Evolutionary conservation across 2,113 vertebrate species (phyloP).

Genomic region (Lucifuga dentata): DNA sequence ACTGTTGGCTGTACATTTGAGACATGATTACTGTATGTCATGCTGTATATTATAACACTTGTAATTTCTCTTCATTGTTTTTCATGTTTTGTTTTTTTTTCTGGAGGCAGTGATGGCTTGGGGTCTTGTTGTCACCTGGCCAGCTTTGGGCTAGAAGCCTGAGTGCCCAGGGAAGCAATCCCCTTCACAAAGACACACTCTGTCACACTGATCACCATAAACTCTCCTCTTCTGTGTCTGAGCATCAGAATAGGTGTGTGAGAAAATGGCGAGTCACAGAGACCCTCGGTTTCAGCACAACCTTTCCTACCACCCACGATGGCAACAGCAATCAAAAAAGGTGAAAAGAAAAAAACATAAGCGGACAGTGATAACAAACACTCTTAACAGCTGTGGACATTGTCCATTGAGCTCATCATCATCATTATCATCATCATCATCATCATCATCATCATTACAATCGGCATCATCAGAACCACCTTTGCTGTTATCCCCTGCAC

Average conservation of each 20-base stretch:
- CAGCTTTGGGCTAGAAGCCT: conserved; percentile 68
- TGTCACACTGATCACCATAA: conserved; percentile 11
- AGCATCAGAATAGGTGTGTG: conserved; percentile 31
- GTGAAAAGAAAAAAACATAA: conserved; percentile 46
- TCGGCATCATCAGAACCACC: conserved; percentile 46
- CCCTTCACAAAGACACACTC: conserved; percentile 25
- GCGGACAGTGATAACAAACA: conserved; percentile 35
- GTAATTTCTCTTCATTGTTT: conserved; percentile 18
- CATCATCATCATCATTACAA: conserved; percentile 29
- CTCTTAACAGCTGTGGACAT: conserved; percentile 22
- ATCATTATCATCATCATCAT: conserved; percentile 31
- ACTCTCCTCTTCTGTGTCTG: conserved; percentile 36
- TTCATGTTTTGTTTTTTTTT: conserved; percentile 22
- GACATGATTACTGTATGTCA: too few species aligned
- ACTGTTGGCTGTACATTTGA: too few species aligned
- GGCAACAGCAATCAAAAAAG: conserved; percentile 60
- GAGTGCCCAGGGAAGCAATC: conserved; percentile 56
- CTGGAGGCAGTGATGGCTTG: conserved; percentile 72
- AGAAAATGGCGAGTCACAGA: conserved; percentile 71
- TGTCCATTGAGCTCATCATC: conserved; percentile 30
- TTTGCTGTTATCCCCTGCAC: conserved; percentile 52
- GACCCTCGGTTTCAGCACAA: conserved; percentile 77
- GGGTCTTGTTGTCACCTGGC: conserved; percentile 43
- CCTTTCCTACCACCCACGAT: conserved; percentile 85
- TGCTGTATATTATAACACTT: not conserved